These are phyloP conservation scores for Sparidentex hasta DNA, from an alignment of 2,797 vertebrate species.

Conservation along the genomic window DNA sequence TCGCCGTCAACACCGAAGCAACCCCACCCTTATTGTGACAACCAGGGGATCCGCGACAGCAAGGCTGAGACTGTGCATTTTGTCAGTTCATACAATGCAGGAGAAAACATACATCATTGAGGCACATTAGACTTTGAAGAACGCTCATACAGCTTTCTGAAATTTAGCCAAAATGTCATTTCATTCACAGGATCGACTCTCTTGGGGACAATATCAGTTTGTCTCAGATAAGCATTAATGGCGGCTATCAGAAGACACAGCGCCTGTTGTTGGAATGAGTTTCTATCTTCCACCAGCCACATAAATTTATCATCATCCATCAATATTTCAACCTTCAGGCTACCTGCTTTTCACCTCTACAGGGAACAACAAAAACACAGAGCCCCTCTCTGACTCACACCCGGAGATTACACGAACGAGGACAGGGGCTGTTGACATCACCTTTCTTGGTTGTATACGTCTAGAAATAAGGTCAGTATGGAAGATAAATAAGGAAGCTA, in stretches of 20 bases:
- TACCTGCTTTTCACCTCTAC: conserved; percentile 73
- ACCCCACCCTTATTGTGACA: conserved; percentile 51
- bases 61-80: background rate
- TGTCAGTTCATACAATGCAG: background rate
- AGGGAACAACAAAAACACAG: conserved; percentile 64
- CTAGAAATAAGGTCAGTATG: background rate
- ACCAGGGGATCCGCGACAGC: conserved; percentile 1
- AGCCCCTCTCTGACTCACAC: conserved; percentile 33
- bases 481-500: background rate
- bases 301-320: conserved; percentile 82
- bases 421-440: conserved; percentile 3
- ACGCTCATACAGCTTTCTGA: background rate
- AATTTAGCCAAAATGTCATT: background rate
- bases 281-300: conserved; percentile 55
- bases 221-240: conserved; percentile 1
- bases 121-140: background rate
- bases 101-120: background rate
- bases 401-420: conserved; percentile 22
- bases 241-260: conserved; percentile 18
- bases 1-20: conserved; percentile 47
- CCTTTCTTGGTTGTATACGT: background rate
- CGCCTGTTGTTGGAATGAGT: conserved; percentile 37
- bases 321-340: conserved; percentile 79
- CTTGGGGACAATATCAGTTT: background rate
- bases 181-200: background rate